Evolutionary conservation across 2,113 vertebrate species (phyloP).

Genomic region (Cervus canadensis): DNA sequence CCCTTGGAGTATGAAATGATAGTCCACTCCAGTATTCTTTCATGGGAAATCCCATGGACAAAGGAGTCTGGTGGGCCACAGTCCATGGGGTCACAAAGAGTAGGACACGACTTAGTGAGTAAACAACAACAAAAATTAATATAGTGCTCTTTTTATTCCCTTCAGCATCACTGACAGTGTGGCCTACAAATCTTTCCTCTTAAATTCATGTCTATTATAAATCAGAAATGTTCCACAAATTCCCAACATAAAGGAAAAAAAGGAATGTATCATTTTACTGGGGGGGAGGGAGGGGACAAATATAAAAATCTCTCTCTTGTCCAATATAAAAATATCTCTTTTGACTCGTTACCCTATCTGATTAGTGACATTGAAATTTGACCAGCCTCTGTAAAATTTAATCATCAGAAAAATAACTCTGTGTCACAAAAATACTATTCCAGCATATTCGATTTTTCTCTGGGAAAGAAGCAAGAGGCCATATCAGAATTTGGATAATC

Average conservation of each 20-base stretch:
- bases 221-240: neutral
- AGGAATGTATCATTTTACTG: neutral
- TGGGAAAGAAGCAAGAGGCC: neutral
- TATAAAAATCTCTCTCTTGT: neutral
- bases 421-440: neutral
- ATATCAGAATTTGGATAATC: constrained; percentile 1
- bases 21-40: neutral
- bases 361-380: constrained; percentile 33
- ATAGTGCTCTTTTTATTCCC: neutral
- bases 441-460: neutral
- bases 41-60: neutral
- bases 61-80: neutral
- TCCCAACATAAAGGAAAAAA: neutral
- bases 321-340: neutral
- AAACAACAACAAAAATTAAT: neutral
- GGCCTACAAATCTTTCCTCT: neutral
- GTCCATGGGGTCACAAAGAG: neutral
- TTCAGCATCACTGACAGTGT: constrained; percentile 13
- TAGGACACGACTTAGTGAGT: neutral
- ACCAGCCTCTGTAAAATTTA: constrained; percentile 32
- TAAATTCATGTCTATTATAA: neutral
- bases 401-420: neutral
- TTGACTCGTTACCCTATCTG: constrained; percentile 39
- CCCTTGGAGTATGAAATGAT: neutral
- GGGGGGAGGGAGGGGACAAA: neutral